A percentile compares a stretch with the other conserved stretches of the same genome.
Evolutionary conservation across 1,140 invertebrate species (phyloP).

Genomic region (Drosophila lacertosa): DNA sequence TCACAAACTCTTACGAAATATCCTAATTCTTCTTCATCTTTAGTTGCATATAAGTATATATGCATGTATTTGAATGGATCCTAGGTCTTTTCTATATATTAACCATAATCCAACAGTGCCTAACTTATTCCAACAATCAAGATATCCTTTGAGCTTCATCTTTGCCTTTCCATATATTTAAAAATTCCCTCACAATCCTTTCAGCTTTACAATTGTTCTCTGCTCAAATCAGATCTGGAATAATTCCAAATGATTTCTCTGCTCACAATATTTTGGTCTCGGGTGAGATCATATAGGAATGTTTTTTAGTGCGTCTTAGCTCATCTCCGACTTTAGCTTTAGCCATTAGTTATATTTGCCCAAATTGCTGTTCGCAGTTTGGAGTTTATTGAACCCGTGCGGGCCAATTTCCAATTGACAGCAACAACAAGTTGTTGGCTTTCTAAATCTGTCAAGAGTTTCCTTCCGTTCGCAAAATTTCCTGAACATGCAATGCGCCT

Average conservation of each 20-base stretch:
- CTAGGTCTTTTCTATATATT: too few relatives aligned
- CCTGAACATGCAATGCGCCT: background rate
- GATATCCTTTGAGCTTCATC: too few relatives aligned
- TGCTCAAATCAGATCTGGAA: background rate
- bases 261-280: background rate
- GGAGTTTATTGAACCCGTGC: conserved; percentile 23
- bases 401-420: conserved; percentile 14
- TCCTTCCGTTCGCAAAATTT: conserved; percentile 19
- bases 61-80: too few relatives aligned
- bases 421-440: conserved; percentile 19
- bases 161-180: too few relatives aligned
- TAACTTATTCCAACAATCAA: too few relatives aligned
- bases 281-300: conserved; percentile 8
- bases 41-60: too few relatives aligned
- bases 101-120: too few relatives aligned
- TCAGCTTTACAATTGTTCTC: background rate
- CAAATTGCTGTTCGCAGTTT: conserved; percentile 4
- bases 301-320: background rate
- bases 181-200: background rate
- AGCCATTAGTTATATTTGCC: conserved; percentile 18
- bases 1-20: too few relatives aligned
- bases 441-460: conserved; percentile 47
- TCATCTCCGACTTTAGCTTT: conserved; percentile 1
- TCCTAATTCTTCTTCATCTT: too few relatives aligned
- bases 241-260: background rate